Base-by-base conservation (phyloP, 1,140 invertebrate species). In the Tachypleus tridentatus region DNA sequence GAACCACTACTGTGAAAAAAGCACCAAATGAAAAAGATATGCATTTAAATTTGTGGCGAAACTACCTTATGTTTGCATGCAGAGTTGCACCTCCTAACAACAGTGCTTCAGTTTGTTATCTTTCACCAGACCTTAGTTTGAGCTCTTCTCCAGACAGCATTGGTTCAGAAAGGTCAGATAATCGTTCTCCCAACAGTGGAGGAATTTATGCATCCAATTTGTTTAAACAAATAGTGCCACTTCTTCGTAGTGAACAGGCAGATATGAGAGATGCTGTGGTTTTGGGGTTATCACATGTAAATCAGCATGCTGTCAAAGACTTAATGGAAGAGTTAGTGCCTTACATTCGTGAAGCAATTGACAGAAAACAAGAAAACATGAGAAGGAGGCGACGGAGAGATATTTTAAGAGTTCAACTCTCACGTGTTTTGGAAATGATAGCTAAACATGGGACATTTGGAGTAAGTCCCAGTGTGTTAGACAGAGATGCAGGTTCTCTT, bases 321-420 rank as follows among this genome's bases (percentile, higher is more conserved):
- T 79, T 99, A 54, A 89, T 98, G 84, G 96, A 98, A 73, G 97
- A 99, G 78, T 75, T 99, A 47, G 83, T 91, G 7, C 83, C 87
- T 3, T 87, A 91, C 67, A 87, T 99, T 61, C 85, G 94, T 50
- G 97, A 99, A 77, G 92, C 94, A 2, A 88, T 97, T n/a, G 97
- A 99, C 76, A 83, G 92, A 49, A 98, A 98, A 75, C 89, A 97
- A 76, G 97, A 99, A 77, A 98, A 96, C 73, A 89, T 98, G 81
- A 79, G 93, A 52, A 81, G 94, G 56, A 78, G 95, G 47, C 79
- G 93, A 64, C 82, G 95, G 61, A 83, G 93, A 66, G 97, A 99
- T 78, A 87, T 93, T 10, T 77, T 99, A n/a, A 80, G 97, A 61
- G 79, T 97, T 49, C 90, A 96, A 70, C 78, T 99, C 58, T 90